phyloP scores from a whole-genome alignment of 2,113 vertebrate species.

The Tympanuchus pallidicinctus region DNA sequence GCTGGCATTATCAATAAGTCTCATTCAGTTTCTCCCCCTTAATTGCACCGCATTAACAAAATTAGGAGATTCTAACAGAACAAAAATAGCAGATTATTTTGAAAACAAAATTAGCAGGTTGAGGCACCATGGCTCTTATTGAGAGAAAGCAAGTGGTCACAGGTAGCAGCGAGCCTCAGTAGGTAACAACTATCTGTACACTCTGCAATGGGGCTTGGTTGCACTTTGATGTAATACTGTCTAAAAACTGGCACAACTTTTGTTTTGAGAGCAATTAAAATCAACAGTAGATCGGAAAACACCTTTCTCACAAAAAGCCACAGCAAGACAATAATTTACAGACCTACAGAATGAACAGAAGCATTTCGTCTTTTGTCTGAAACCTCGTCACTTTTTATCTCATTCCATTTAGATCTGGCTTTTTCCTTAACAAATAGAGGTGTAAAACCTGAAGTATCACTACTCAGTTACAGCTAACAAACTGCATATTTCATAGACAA shows the following conservation, averaged over 20 bases:
- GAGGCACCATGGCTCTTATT: not conserved
- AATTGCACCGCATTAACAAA: conserved; percentile 10
- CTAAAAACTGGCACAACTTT: conserved; percentile 16
- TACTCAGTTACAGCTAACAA: not conserved
- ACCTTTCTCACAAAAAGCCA: not conserved
- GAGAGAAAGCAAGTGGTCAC: conserved; percentile 20
- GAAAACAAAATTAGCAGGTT: not conserved
- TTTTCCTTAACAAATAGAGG: not conserved
- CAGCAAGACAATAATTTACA: conserved; percentile 4
- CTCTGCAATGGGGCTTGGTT: not conserved
- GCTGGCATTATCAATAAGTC: conserved; percentile 17
- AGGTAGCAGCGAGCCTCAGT: not conserved
- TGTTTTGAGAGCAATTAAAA: conserved; percentile 52
- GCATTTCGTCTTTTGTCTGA: not conserved
- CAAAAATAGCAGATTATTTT: not conserved
- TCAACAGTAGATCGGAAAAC: not conserved
- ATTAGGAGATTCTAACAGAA: conserved; percentile 14
- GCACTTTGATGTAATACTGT: conserved; percentile 3
- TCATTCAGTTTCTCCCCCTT: not conserved
- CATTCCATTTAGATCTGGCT: not conserved
- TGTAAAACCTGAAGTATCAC: not conserved
- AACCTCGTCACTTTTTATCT: not conserved
- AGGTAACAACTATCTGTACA: not conserved
- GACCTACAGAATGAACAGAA: not conserved
- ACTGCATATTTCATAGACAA: not conserved